phyloP scores from a whole-genome alignment of 2,797 vertebrate genomes.

The Leuciscus waleckii region DNA sequence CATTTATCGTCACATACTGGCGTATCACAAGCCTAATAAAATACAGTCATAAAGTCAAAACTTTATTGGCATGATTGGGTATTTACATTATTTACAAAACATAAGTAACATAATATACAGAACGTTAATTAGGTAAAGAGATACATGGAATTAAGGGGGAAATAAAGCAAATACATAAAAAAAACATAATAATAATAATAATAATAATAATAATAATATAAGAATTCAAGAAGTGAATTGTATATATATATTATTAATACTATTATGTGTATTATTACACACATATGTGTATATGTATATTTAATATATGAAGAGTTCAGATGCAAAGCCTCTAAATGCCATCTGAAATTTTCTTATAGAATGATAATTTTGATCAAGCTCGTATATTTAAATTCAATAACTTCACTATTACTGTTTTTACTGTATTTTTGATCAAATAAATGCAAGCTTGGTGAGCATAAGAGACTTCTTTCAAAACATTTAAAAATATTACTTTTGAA shows the following conservation, averaged over 20 bases:
- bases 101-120: neutral
- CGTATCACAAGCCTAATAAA: neutral
- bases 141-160: neutral
- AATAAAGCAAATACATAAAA: neutral
- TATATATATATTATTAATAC: no score
- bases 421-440: neutral
- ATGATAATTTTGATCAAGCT: no score
- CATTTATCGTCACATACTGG: neutral
- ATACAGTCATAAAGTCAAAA: neutral
- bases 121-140: neutral
- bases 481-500: neutral
- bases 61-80: neutral
- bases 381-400: no score
- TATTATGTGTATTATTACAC: no score
- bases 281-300: no score
- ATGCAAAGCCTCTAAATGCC: no score
- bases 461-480: neutral
- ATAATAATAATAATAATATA: no score
- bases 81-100: conserved; percentile 1
- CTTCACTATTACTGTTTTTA: no score
- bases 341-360: no score
- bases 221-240: no score
- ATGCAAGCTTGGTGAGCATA: neutral
- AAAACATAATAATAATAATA: neutral
- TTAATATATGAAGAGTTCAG: no score